phyloP scores from a whole-genome alignment of 92 coral and sea anemone species.

The Desmophyllum pertusum region DNA sequence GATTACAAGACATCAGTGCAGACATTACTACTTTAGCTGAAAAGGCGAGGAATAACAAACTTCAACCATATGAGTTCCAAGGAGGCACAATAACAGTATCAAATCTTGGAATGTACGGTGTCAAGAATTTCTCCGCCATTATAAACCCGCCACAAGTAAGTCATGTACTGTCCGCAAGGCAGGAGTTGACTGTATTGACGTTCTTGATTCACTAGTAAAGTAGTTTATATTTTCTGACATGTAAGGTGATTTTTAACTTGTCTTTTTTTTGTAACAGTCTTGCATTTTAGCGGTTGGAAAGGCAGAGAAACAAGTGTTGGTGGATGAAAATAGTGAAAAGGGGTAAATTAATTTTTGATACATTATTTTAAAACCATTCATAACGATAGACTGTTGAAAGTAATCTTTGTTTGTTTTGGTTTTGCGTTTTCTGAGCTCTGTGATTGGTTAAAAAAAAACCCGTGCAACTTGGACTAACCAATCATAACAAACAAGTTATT shows the following conservation, averaged over 20 bases:
- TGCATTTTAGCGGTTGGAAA: conserved; percentile 95
- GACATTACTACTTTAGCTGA: conserved; percentile 81
- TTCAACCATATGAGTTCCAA: conserved; percentile 98
- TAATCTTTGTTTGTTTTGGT: too few relatives aligned
- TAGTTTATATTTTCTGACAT: neutral
- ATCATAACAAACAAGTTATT: too few relatives aligned
- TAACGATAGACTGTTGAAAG: too few relatives aligned
- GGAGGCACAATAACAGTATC: conserved; percentile 96
- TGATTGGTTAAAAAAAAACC: too few relatives aligned
- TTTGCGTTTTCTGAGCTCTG: too few relatives aligned
- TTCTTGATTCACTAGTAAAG: too few relatives aligned
- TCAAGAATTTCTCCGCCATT: conserved; percentile 95
- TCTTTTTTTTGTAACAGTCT: conserved; percentile 47
- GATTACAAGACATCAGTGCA: conserved; percentile 77
- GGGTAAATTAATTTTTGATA: conserved; percentile 67
- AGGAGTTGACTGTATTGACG: too few relatives aligned
- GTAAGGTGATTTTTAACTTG: neutral
- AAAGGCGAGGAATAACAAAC: conserved; percentile 87
- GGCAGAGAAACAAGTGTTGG: conserved; percentile 86
- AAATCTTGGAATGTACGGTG: conserved; percentile 96
- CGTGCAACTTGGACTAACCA: too few relatives aligned
- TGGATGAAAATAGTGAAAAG: conserved; percentile 86
- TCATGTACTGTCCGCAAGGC: too few relatives aligned
- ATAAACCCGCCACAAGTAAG: conserved; percentile 98
- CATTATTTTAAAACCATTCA: neutral